Evolutionary conservation across 2,797 vertebrate species (phyloP).

Genomic region (Synaphobranchus kaupii): DNA sequence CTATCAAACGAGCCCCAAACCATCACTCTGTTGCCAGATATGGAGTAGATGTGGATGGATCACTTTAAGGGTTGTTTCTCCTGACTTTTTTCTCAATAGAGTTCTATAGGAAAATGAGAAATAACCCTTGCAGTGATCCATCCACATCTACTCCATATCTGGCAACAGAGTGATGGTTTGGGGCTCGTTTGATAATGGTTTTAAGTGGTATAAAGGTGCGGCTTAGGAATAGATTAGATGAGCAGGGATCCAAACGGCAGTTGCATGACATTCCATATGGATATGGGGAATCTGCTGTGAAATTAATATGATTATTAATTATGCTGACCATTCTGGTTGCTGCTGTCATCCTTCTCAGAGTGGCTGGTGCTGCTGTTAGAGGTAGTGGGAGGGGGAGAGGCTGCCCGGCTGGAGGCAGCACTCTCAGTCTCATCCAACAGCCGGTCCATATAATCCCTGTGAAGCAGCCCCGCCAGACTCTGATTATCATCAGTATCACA

Average conservation of each 20-base stretch:
- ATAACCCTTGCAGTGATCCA: too few species aligned
- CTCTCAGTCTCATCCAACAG: conserved; percentile 91
- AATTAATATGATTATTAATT: background rate
- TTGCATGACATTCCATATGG: background rate
- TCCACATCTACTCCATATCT: too few species aligned
- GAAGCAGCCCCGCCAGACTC: background rate
- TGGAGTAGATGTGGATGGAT: too few species aligned
- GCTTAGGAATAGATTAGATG: background rate
- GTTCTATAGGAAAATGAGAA: too few species aligned
- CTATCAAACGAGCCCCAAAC: too few species aligned
- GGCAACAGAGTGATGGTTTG: too few species aligned
- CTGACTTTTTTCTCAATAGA: too few species aligned
- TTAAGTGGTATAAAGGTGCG: background rate
- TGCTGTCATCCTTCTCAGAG: conserved; percentile 85
- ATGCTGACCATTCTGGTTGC: conserved; percentile 85
- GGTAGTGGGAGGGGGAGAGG: conserved; percentile 83
- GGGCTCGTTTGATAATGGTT: too few species aligned
- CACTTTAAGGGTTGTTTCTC: too few species aligned
- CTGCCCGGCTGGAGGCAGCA: conserved; percentile 84
- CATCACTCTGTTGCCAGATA: too few species aligned
- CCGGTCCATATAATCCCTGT: conserved; percentile 92
- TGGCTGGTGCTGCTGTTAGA: conserved; percentile 90
- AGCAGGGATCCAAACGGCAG: background rate
- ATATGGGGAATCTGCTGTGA: background rate
- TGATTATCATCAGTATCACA: background rate